These are phyloP conservation scores for Drosophila paranaensis DNA, from an alignment of 2,888 invertebrate genomes.

Conservation along the genomic window DNA sequence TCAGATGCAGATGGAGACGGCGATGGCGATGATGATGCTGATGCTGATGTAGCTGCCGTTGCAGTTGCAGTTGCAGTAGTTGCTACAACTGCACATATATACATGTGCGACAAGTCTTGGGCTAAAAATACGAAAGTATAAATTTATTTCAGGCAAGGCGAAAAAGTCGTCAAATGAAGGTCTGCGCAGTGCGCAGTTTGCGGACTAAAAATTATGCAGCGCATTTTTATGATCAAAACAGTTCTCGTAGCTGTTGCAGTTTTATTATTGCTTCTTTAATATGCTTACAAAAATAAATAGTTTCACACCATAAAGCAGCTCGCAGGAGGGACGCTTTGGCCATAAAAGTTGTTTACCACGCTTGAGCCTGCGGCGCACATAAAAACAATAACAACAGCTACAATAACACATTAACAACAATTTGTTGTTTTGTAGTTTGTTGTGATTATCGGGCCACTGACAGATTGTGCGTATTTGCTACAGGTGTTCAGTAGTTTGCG, in stretches of 20 bases:
- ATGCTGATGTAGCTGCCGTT: slow-evolving; percentile 3
- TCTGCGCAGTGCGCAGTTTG: slow-evolving; percentile 50
- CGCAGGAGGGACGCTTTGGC: slow-evolving; percentile 23
- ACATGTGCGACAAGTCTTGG: slow-evolving; percentile 33
- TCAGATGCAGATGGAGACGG: slow-evolving; percentile 9
- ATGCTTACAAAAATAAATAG: slow-evolving; percentile 79
- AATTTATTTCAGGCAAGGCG: slow-evolving; percentile 66
- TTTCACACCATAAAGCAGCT: slow-evolving; percentile 72
- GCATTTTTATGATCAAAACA: slow-evolving; percentile 67
- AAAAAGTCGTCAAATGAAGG: slow-evolving; percentile 63
- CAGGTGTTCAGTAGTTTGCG: slow-evolving; percentile 64
- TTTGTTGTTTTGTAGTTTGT: slow-evolving; percentile 61
- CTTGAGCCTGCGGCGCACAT: slow-evolving; percentile 73
- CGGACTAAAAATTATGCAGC: slow-evolving; percentile 59
- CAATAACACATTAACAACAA: slow-evolving; percentile 59
- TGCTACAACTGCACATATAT: slow-evolving; percentile 15
- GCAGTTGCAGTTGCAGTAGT: slow-evolving; percentile 12
- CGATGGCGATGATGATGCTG: not conserved
- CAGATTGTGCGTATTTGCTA: slow-evolving; percentile 46
- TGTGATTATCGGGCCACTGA: slow-evolving; percentile 75
- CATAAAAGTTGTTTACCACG: slow-evolving; percentile 78
- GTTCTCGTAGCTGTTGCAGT: slow-evolving; percentile 30
- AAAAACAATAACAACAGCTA: slow-evolving; percentile 54
- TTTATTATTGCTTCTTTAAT: slow-evolving; percentile 71
- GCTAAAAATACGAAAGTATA: slow-evolving; percentile 67